Evolutionary conservation across 2,113 vertebrate species (phyloP).

Genomic region (Eclectus roratus): DNA sequence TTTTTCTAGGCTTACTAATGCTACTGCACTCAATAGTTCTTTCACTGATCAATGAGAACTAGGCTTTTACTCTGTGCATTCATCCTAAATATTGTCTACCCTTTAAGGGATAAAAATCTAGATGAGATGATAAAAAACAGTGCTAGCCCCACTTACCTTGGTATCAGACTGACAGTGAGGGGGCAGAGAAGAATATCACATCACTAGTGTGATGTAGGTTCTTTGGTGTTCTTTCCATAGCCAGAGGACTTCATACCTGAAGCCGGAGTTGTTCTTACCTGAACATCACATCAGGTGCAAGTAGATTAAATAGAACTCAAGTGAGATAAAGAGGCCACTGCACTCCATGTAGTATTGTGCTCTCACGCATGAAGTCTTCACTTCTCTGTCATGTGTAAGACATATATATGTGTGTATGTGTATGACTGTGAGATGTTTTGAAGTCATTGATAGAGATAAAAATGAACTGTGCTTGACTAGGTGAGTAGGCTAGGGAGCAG

Average conservation of each 20-base stretch:
- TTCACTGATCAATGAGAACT: not conserved
- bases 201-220: not conserved
- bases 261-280: not conserved
- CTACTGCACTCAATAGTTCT: not conserved
- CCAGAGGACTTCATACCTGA: not conserved
- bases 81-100: not conserved
- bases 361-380: not conserved
- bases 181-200: not conserved
- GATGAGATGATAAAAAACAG: not conserved
- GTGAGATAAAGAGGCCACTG: not conserved
- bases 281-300: not conserved
- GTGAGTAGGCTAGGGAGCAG: not conserved
- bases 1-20: not conserved
- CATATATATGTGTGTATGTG: not conserved
- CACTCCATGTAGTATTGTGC: not conserved
- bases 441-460: not conserved
- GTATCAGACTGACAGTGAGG: not conserved
- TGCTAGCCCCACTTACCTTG: not conserved
- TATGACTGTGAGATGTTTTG: not conserved
- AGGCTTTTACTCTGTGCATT: not conserved
- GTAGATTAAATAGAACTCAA: not conserved
- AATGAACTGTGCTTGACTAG: not conserved
- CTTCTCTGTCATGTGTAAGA: not conserved
- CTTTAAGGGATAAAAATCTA: not conserved
- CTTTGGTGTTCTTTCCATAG: not conserved